A percentile compares a stretch with the other conserved stretches of the same genome.
Conservation (phyloP, 2,888 invertebrate genomes). For the Pachliopta kotzebuea region DNA sequence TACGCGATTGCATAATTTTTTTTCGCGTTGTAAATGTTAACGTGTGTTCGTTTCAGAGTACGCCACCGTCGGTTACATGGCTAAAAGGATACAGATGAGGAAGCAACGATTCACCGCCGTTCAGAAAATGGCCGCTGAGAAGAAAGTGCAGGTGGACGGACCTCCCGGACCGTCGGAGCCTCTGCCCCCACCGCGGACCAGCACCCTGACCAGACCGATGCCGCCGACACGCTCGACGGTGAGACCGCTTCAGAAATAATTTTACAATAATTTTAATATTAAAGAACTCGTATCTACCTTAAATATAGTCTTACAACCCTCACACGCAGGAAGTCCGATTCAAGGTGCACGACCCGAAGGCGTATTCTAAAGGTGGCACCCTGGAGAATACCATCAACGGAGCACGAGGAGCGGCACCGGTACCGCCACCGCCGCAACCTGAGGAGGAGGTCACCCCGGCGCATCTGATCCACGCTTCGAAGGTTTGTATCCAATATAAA, state of each 20-base stretch:
- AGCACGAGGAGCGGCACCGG: constrained; percentile 76
- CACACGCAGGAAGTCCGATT: constrained; percentile 92
- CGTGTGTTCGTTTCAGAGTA: constrained; percentile 86
- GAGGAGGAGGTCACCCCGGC: constrained; percentile 79
- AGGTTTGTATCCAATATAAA: constrained; percentile 41
- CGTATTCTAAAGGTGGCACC: constrained; percentile 93
- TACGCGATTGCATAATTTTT: constrained; percentile 30
- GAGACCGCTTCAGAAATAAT: constrained; percentile 28
- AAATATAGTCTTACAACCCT: constrained; percentile 40
- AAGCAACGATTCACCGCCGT: constrained; percentile 94
- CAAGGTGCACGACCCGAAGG: constrained; percentile 95
- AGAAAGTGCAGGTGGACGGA: constrained; percentile 90
- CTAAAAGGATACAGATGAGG: constrained; percentile 97
- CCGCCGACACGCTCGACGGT: constrained; percentile 72
- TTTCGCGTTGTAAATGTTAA: constrained; percentile 17
- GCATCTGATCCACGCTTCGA: constrained; percentile 78
- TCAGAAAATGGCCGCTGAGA: constrained; percentile 95
- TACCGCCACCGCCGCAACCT: constrained; percentile 39
- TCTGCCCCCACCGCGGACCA: constrained; percentile 80
- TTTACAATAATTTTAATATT: constrained; percentile 34
- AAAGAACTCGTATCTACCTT: constrained; percentile 28
- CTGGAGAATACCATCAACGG: constrained; percentile 95
- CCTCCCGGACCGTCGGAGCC: constrained; percentile 83
- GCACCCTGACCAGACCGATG: constrained; percentile 82
- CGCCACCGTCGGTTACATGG: constrained; percentile 98